Evolutionary conservation across 2,113 vertebrate genomes (phyloP).

Genomic region (Oncorhynchus kisutch): DNA sequence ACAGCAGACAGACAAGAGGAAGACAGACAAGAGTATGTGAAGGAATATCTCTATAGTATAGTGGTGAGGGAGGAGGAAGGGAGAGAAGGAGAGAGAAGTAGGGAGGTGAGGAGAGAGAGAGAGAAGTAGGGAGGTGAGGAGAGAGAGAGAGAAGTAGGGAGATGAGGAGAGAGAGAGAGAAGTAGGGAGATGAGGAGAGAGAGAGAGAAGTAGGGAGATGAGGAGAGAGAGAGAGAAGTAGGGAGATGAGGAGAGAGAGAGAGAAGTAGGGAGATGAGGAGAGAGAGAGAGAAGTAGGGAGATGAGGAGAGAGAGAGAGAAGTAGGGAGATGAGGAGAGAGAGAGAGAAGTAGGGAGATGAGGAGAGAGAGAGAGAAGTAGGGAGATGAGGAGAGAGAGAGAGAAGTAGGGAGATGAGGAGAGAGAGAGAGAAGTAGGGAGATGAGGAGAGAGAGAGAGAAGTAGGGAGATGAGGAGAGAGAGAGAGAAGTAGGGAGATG

Average conservation of each 20-base stretch:
- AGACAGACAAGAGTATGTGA: neutral
- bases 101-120: no score
- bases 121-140: neutral
- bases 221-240: neutral
- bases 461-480: no score
- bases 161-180: neutral
- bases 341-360: no score
- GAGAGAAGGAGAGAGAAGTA: neutral
- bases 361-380: neutral
- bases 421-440: neutral
- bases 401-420: neutral
- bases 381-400: neutral
- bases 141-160: neutral
- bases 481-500: neutral
- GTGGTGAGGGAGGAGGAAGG: neutral
- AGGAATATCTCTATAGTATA: no score
- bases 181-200: neutral
- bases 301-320: neutral
- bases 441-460: no score
- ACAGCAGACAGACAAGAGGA: no score
- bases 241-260: no score
- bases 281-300: no score
- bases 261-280: no score
- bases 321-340: neutral
- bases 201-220: no score